These are phyloP conservation scores for Fragum whitleyi DNA, from an alignment of 2,888 invertebrate species.

Conservation along the genomic window DNA sequence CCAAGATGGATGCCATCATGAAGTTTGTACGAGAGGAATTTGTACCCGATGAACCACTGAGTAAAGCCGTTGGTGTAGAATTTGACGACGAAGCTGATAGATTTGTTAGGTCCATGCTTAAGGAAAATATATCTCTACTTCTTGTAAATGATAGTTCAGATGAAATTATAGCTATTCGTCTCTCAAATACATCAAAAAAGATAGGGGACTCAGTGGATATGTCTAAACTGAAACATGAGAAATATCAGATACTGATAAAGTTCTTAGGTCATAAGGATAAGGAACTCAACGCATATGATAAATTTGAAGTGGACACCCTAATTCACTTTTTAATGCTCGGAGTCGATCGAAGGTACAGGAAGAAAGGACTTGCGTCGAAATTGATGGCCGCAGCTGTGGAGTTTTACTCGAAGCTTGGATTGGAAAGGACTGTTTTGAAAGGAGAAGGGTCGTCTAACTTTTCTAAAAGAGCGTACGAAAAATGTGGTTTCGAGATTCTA, in stretches of 20 bases:
- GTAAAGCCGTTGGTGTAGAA: background rate
- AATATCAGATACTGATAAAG: background rate
- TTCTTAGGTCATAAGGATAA: constrained; percentile 14
- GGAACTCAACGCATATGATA: constrained; percentile 22
- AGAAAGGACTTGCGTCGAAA: constrained; percentile 23
- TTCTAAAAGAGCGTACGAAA: constrained; percentile 29
- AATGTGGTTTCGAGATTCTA: constrained; percentile 34
- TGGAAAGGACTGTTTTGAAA: background rate
- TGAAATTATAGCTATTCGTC: constrained; percentile 12
- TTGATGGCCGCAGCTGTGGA: constrained; percentile 34
- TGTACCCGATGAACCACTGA: constrained; percentile 6
- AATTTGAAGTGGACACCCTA: constrained; percentile 32
- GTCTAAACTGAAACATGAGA: background rate
- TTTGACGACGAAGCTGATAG: constrained; percentile 8
- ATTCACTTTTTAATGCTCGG: constrained; percentile 36
- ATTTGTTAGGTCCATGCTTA: background rate
- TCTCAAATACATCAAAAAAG: background rate
- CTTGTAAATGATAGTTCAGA: background rate
- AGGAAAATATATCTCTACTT: background rate
- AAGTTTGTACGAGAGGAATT: constrained; percentile 21
- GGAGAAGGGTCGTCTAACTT: constrained; percentile 16
- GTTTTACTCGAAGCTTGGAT: constrained; percentile 6
- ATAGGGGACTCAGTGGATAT: background rate
- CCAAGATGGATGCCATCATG: constrained; percentile 25
- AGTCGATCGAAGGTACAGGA: constrained; percentile 32